phyloP scores from a whole-genome alignment of 1,140 invertebrate species.

The Drosophila baimaii region DNA sequence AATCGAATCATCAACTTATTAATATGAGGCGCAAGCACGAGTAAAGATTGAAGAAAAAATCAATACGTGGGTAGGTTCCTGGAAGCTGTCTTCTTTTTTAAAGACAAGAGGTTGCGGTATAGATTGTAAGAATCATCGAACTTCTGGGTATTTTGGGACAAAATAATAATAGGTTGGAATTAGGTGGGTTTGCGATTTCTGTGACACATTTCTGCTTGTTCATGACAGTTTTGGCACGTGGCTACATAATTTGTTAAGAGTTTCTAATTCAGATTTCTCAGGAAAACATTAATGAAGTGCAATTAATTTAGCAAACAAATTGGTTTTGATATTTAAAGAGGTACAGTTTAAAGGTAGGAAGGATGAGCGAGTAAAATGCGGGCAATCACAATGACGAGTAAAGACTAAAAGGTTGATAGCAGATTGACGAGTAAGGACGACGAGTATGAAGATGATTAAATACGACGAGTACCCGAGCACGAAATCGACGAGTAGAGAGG shows the following conservation, averaged over 20 bases:
- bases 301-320: background rate
- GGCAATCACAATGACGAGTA: no score
- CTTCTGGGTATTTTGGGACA: background rate
- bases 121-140: no score
- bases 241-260: background rate
- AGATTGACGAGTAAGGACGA: no score
- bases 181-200: background rate
- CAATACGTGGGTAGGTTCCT: constrained; percentile 2
- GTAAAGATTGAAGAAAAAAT: background rate
- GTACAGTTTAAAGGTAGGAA: no score
- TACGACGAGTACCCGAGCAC: no score
- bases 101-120: background rate
- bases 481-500: no score
- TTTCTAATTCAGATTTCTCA: no score
- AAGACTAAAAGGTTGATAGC: no score
- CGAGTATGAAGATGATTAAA: no score
- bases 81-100: background rate
- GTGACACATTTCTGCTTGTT: background rate
- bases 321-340: background rate
- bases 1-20: constrained; percentile 17
- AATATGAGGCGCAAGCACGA: background rate
- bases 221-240: background rate
- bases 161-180: background rate
- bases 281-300: background rate
- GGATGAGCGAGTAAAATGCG: no score